A percentile compares a stretch with the other conserved stretches of the same genome.
Evolutionary conservation across 2,888 invertebrate genomes (phyloP).

Genomic region (Xestia sexstrigata): DNA sequence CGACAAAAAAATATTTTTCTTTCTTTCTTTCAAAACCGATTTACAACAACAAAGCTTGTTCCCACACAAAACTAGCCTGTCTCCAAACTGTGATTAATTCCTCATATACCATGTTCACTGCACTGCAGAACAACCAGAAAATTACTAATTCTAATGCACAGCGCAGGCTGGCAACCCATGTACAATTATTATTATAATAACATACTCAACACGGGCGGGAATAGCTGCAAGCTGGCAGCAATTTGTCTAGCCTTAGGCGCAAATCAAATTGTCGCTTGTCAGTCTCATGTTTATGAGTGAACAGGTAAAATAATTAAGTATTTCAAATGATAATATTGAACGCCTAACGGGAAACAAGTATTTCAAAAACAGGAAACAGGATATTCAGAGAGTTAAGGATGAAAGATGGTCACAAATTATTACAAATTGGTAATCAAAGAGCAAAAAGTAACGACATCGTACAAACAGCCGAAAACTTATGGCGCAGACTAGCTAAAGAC

Average conservation of each 20-base stretch:
- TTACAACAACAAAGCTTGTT: not conserved
- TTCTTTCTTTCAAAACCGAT: too few relatives aligned
- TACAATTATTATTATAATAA: slow-evolving; percentile 35
- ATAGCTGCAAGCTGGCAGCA: not conserved
- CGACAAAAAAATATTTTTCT: too few relatives aligned
- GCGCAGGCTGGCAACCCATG: not conserved
- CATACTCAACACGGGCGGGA: not conserved
- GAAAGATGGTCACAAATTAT: too few relatives aligned
- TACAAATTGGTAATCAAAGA: too few relatives aligned
- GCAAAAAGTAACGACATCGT: too few relatives aligned
- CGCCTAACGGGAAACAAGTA: not conserved
- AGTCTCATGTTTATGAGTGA: not conserved
- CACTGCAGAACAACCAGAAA: not conserved
- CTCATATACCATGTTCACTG: slow-evolving; percentile 10
- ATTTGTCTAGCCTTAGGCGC: not conserved
- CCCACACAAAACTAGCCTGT: not conserved
- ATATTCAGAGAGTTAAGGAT: too few relatives aligned
- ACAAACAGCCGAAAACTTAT: too few relatives aligned
- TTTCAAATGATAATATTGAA: not conserved
- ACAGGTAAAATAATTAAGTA: not conserved
- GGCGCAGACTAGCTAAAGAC: too few relatives aligned
- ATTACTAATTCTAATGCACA: slow-evolving; percentile 19
- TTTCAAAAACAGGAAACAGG: too few relatives aligned
- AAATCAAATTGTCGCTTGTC: slow-evolving; percentile 1
- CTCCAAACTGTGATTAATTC: not conserved